phyloP scores from a whole-genome alignment of 1,140 invertebrate genomes.

The Atopsyche davidsoni region DNA sequence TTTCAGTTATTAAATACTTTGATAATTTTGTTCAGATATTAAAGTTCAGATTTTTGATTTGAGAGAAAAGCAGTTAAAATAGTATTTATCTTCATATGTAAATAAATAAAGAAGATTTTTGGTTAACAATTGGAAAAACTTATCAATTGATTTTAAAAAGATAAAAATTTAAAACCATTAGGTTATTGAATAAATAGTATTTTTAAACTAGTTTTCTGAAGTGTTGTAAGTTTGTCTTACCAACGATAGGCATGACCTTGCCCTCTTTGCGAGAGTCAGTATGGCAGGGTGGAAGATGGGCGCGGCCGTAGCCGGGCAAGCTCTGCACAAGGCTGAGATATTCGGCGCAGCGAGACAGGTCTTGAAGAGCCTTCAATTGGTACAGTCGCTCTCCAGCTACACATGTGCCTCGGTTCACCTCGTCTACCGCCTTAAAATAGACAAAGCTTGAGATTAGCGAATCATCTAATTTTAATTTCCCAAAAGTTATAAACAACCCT shows the following conservation, averaged over 20 bases:
- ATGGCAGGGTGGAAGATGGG: conserved; percentile 92
- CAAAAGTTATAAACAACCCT: too few relatives aligned
- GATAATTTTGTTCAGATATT: conserved; percentile 21
- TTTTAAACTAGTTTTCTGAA: too few relatives aligned
- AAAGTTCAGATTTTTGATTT: too few relatives aligned
- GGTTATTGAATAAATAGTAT: too few relatives aligned
- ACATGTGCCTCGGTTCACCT: conserved; percentile 90
- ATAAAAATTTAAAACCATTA: not conserved
- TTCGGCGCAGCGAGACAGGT: conserved; percentile 79
- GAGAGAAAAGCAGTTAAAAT: too few relatives aligned
- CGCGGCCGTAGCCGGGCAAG: conserved; percentile 84
- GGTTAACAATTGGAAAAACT: too few relatives aligned
- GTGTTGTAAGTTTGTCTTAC: too few relatives aligned
- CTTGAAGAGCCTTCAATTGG: conserved; percentile 91
- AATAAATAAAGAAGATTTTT: too few relatives aligned
- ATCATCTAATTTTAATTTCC: too few relatives aligned
- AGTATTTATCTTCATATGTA: not conserved
- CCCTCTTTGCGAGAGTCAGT: conserved; percentile 91
- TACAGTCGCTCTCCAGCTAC: conserved; percentile 84
- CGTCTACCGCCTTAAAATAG: conserved; percentile 92
- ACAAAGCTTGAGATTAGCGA: too few relatives aligned
- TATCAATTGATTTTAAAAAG: not conserved
- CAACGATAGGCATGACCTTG: conserved; percentile 78
- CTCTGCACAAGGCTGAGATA: conserved; percentile 81
- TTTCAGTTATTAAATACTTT: conserved; percentile 33